Base-by-base conservation (phyloP, 1,140 invertebrate genomes). In the Tetragnatha versicolor region DNA sequence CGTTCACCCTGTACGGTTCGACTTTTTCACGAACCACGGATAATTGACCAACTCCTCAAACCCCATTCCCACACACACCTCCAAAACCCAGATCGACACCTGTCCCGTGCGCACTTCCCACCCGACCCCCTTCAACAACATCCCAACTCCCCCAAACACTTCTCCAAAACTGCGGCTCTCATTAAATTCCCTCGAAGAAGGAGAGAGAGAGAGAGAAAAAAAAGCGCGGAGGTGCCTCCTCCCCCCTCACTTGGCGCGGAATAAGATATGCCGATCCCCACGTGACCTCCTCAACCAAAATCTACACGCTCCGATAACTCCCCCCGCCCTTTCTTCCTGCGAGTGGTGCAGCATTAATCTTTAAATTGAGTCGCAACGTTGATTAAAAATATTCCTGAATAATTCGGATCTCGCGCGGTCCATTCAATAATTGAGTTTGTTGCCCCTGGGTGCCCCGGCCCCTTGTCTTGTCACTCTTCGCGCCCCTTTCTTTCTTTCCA, bases 331-430 rank as follows among this genome's bases (percentile, higher is more conserved):
- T 42, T 47, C 47, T 63, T 39, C 70, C 55, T 58, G 49, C 6
- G 60, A 42, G 45, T 49, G 31, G 66, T 49, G 66, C 51, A 47
- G 61, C 73, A 76, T 76, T 76, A 76, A 76, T 76, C 73, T 76
- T 76, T 76, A 76, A 66, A 76, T 66, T 76, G 73, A 76, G 73
- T 76, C 73, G 73, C 73, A 76, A 76, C 73, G 73, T 76, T 76
- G 73, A 76, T 76, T 76, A 76, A 76, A 76, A 76, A 76, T 76
- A 76, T 76, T 76, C 73, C 73, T 76, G 73, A 76, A 76, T 76
- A 76, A 76, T 76, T 76, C 60, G 73, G 73, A 76, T 65, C 27
- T 42, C 25, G 60, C 60, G 70, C 53, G 73, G 73, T 76, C 73
- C 73, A 76, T 76, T 76, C 73, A 76, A 76, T 76, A 76, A 76